A percentile compares a stretch with the other conserved stretches of the same genome.
These are phyloP conservation scores for Elysia chlorotica DNA, from an alignment of 1,140 invertebrate species.

Conservation along the genomic window DNA sequence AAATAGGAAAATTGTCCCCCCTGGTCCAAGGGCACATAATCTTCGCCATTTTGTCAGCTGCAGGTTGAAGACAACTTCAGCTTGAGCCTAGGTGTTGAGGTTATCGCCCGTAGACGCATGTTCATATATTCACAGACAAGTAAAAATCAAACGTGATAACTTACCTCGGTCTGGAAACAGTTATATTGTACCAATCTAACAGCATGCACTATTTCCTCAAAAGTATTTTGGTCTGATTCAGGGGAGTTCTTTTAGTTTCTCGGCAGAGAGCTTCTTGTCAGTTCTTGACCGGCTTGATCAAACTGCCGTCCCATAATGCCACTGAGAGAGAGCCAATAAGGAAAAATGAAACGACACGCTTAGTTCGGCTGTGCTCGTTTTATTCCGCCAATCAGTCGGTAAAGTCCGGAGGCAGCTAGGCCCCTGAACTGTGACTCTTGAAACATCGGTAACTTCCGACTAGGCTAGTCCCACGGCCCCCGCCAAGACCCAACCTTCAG, in stretches of 20 bases:
- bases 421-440: too few relatives aligned
- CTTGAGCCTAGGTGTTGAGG: not conserved
- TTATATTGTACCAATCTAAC: not conserved
- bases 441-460: too few relatives aligned
- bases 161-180: not conserved
- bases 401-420: too few relatives aligned
- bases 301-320: constrained; percentile 21
- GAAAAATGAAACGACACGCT: too few relatives aligned
- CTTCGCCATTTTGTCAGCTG: constrained; percentile 28
- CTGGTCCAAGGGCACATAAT: constrained; percentile 30
- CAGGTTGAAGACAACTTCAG: constrained; percentile 16
- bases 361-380: too few relatives aligned
- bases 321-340: not conserved
- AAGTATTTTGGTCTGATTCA: not conserved
- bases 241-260: not conserved
- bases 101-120: constrained; percentile 15
- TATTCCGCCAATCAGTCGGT: too few relatives aligned
- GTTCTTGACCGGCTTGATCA: constrained; percentile 18
- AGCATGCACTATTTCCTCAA: not conserved
- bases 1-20: constrained; percentile 24
- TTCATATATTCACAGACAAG: not conserved
- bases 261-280: too few relatives aligned
- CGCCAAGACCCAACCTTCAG: too few relatives aligned
- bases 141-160: constrained; percentile 1
- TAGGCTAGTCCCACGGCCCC: too few relatives aligned